These are phyloP conservation scores for Macropis europaea DNA, from an alignment of 2,888 invertebrate genomes.

Conservation along the genomic window DNA sequence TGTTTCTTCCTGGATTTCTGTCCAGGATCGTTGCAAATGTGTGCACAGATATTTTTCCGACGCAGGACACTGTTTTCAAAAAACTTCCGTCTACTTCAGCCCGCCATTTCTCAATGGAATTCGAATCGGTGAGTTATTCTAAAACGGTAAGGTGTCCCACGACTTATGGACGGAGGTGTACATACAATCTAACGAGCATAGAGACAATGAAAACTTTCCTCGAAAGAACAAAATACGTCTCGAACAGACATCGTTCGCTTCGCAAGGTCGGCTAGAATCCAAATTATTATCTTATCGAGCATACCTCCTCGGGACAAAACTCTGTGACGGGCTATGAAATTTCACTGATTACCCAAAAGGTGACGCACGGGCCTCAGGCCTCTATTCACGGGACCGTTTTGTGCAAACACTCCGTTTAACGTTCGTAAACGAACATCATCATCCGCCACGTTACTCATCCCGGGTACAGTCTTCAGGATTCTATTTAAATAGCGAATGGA, in stretches of 20 bases:
- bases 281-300: conserved; percentile 53
- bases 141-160: too few relatives aligned
- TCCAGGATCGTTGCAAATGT: too few relatives aligned
- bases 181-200: neutral
- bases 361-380: neutral
- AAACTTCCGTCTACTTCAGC: too few relatives aligned
- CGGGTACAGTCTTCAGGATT: too few relatives aligned
- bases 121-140: too few relatives aligned
- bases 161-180: too few relatives aligned
- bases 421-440: conserved; percentile 6
- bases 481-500: too few relatives aligned
- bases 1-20: too few relatives aligned
- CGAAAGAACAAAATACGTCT: neutral
- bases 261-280: neutral
- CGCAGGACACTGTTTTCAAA: too few relatives aligned
- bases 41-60: too few relatives aligned
- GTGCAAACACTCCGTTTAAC: conserved; percentile 36
- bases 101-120: too few relatives aligned
- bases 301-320: conserved; percentile 3
- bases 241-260: neutral
- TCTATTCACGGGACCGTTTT: neutral
- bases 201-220: neutral
- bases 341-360: conserved; percentile 33
- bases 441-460: neutral
- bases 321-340: conserved; percentile 9